Evolutionary conservation across 2,888 invertebrate species (phyloP).

Genomic region (Aphidius colemani): DNA sequence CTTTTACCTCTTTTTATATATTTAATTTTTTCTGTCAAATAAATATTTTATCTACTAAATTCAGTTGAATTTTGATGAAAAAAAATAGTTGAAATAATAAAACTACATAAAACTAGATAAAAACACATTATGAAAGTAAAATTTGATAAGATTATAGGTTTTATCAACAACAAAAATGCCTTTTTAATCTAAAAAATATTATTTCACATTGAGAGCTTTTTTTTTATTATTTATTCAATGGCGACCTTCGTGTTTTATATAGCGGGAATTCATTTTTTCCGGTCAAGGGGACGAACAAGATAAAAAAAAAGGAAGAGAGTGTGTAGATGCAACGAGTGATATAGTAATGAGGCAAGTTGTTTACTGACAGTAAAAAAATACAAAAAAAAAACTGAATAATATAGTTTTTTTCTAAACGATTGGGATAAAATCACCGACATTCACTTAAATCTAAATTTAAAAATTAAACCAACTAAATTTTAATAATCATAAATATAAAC

Average conservation of each 20-base stretch:
- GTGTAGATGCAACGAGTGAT: conserved; percentile 31
- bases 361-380: conserved; percentile 27
- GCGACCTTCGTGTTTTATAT: conserved; percentile 14
- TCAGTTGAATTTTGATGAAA: conserved; percentile 1
- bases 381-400: no score
- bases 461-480: not conserved
- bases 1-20: conserved; percentile 15
- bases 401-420: no score
- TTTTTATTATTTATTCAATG: not conserved
- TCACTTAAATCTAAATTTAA: no score
- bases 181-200: not conserved
- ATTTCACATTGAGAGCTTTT: conserved; percentile 4
- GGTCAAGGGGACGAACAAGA: conserved; percentile 18
- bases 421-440: no score
- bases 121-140: conserved; percentile 3
- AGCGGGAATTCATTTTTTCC: conserved; percentile 22
- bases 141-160: not conserved
- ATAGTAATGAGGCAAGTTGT: conserved; percentile 46
- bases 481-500: not conserved
- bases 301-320: conserved; percentile 23
- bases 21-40: not conserved
- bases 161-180: not conserved
- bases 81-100: no score
- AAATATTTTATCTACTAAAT: no score
- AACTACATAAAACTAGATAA: no score